Conservation (phyloP, 2,888 invertebrate species). For the Apotomis capreana region DNA sequence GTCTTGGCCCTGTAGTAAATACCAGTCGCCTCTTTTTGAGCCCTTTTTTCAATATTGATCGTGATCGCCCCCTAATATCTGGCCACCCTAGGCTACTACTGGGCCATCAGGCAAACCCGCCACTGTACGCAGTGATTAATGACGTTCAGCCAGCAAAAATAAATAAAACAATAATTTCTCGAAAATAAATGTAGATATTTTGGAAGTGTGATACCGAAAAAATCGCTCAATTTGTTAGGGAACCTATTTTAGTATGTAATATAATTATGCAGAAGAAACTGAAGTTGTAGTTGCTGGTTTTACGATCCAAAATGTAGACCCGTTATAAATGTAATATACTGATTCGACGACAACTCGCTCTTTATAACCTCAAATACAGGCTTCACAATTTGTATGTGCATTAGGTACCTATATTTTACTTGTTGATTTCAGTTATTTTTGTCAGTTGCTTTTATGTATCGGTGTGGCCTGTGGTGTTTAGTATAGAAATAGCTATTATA, state of each 20-base stretch:
- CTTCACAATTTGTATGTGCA: constrained; percentile 10
- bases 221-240: constrained; percentile 21
- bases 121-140: not conserved
- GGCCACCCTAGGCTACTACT: too few species aligned
- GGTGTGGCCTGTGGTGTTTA: constrained; percentile 26
- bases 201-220: constrained; percentile 4
- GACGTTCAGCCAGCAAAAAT: not conserved
- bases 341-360: constrained; percentile 1
- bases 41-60: too few species aligned
- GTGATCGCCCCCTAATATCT: too few species aligned
- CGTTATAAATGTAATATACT: constrained; percentile 2
- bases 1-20: too few species aligned
- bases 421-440: constrained; percentile 16
- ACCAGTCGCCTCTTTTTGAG: too few species aligned
- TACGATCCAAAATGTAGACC: constrained; percentile 6
- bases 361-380: not conserved
- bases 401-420: constrained; percentile 9
- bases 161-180: not conserved
- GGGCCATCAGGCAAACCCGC: too few species aligned
- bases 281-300: constrained; percentile 1
- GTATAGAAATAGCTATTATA: constrained; percentile 27
- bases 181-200: not conserved
- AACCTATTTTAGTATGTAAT: constrained; percentile 7
- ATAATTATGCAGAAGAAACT: not conserved
- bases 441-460: constrained; percentile 16